A percentile compares a stretch with the other conserved stretches of the same genome.
These are phyloP conservation scores for Trichonephila inaurata DNA, from an alignment of 1,140 invertebrate genomes.

Conservation along the genomic window DNA sequence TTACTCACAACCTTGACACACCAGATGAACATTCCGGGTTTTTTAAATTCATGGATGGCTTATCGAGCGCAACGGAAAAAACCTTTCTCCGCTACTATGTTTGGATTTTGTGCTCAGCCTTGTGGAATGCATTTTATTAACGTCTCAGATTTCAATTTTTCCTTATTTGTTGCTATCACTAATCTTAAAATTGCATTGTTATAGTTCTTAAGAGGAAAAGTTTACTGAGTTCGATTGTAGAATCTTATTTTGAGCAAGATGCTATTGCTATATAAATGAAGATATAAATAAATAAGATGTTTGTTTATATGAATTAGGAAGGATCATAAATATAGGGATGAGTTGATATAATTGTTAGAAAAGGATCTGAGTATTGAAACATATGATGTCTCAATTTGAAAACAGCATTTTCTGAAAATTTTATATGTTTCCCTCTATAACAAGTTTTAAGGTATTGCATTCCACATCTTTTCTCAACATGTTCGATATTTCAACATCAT, in stretches of 20 bases:
- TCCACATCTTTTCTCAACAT: no score
- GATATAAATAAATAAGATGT: no score
- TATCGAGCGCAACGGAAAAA: background rate
- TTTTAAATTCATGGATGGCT: background rate
- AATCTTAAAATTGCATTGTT: background rate
- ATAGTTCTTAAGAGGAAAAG: background rate
- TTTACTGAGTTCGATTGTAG: background rate
- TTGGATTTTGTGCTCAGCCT: background rate
- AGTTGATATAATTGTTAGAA: no score
- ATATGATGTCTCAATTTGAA: no score
- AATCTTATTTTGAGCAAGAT: background rate
- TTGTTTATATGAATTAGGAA: no score
- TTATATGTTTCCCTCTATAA: no score
- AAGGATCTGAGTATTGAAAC: no score
- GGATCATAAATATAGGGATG: no score
- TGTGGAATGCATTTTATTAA: background rate
- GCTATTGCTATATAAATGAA: no score
- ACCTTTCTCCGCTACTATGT: background rate
- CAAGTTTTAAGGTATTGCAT: no score
- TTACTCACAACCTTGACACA: conserved; percentile 42
- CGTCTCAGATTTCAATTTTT: conserved; percentile 11
- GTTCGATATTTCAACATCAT: no score
- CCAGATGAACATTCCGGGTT: background rate
- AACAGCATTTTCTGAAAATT: no score
- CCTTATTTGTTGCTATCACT: background rate